These are phyloP conservation scores for Heliconius aoede DNA, from an alignment of 2,888 invertebrate genomes.

Conservation along the genomic window DNA sequence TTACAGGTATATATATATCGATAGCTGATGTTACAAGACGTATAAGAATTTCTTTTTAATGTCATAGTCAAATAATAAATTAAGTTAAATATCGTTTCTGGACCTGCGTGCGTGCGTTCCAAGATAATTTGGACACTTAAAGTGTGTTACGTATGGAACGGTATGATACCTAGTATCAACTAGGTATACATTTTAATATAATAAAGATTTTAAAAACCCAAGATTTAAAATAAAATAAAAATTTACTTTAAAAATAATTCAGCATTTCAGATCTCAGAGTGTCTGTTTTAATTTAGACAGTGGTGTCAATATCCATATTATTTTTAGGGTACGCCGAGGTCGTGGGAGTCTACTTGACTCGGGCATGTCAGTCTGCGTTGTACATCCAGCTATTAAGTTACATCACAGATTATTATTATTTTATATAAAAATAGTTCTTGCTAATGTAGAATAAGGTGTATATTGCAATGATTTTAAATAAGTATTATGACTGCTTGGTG, in stretches of 20 bases:
- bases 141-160: too few relatives aligned
- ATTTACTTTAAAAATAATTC: neutral
- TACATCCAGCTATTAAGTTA: slow-evolving; percentile 37
- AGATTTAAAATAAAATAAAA: too few relatives aligned
- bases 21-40: too few relatives aligned
- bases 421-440: slow-evolving; percentile 13
- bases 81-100: too few relatives aligned
- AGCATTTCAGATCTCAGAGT: neutral
- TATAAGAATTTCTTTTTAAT: too few relatives aligned
- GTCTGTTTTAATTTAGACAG: neutral
- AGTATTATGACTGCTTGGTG: slow-evolving; percentile 23
- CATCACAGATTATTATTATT: slow-evolving; percentile 13
- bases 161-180: too few relatives aligned
- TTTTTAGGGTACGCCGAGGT: slow-evolving; percentile 48
- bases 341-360: slow-evolving; percentile 57
- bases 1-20: too few relatives aligned
- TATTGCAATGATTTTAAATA: slow-evolving; percentile 19
- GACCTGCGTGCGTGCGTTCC: too few relatives aligned
- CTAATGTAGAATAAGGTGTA: neutral
- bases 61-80: too few relatives aligned
- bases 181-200: too few relatives aligned
- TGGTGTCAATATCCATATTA: slow-evolving; percentile 48
- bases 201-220: too few relatives aligned
- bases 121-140: too few relatives aligned
- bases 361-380: slow-evolving; percentile 52